Conservation (phyloP, 2,113 vertebrate species). For the Blennius ocellaris region DNA sequence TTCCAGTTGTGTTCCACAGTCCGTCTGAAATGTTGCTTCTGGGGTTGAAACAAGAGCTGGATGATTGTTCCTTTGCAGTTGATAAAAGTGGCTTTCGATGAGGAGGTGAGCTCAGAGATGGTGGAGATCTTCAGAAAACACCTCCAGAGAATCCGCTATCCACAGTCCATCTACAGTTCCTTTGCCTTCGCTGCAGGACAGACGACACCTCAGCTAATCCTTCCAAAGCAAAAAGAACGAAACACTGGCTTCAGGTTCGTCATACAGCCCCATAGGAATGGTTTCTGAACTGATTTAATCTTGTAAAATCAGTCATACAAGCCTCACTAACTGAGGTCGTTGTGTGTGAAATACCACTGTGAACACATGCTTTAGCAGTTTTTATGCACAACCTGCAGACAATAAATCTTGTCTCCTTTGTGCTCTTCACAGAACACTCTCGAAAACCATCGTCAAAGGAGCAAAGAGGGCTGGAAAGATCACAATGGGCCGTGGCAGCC, state of each 20-base stretch:
- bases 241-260: conserved; percentile 97
- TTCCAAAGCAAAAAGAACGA: conserved; percentile 97
- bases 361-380: not conserved
- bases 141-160: conserved; percentile 94
- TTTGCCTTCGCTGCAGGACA: conserved; percentile 97
- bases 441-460: conserved; percentile 97
- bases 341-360: not conserved
- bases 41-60: not conserved
- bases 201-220: conserved; percentile 89
- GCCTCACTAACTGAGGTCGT: not conserved
- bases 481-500: conserved; percentile 94
- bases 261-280: not conserved
- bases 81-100: conserved; percentile 98
- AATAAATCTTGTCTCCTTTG: conserved; percentile 15
- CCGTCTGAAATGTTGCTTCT: conserved; percentile 3
- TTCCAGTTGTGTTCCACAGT: not conserved
- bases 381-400: not conserved
- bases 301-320: conserved; percentile 1
- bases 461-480: conserved; percentile 97
- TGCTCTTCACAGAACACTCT: conserved; percentile 87
- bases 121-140: conserved; percentile 98
- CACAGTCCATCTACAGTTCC: conserved; percentile 94
- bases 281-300: not conserved
- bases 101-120: conserved; percentile 95
- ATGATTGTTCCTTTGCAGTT: conserved; percentile 80